These are phyloP conservation scores for Corythoichthys intestinalis DNA, from an alignment of 2,113 vertebrate genomes.

Conservation along the genomic window DNA sequence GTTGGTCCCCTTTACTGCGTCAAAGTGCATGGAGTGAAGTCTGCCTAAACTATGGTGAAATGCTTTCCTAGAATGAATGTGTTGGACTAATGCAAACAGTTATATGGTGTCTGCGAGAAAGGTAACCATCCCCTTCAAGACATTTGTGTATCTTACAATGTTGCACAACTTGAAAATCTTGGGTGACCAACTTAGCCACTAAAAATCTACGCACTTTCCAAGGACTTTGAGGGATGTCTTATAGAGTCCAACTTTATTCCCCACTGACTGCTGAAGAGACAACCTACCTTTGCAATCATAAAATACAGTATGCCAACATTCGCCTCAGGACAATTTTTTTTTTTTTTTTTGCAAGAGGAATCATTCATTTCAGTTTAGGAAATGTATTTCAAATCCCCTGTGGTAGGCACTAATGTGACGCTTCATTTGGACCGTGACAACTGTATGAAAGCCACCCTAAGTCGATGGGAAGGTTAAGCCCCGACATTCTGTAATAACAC, in stretches of 20 bases:
- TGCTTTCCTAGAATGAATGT: too few species aligned
- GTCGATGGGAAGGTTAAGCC: conserved; percentile 39
- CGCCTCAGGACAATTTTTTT: background rate
- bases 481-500: conserved; percentile 40
- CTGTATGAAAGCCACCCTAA: conserved; percentile 29
- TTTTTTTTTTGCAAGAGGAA: conserved; percentile 7
- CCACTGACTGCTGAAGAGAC: background rate
- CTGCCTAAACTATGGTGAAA: too few species aligned
- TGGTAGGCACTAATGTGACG: conserved; percentile 11
- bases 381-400: conserved; percentile 14
- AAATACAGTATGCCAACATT: background rate
- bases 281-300: background rate
- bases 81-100: too few species aligned
- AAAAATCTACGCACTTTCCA: background rate
- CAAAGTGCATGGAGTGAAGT: too few species aligned
- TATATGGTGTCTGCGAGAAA: too few species aligned
- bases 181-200: background rate
- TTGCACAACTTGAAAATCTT: background rate
- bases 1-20: too few species aligned
- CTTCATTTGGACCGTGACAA: conserved; percentile 9
- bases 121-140: too few species aligned
- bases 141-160: background rate
- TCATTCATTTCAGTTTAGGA: conserved; percentile 3
- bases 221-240: background rate
- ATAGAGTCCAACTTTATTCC: background rate